A percentile compares a stretch with the other conserved stretches of the same genome.
These are phyloP conservation scores for Grallaria varia DNA, from an alignment of 2,113 vertebrate species.

Conservation along the genomic window DNA sequence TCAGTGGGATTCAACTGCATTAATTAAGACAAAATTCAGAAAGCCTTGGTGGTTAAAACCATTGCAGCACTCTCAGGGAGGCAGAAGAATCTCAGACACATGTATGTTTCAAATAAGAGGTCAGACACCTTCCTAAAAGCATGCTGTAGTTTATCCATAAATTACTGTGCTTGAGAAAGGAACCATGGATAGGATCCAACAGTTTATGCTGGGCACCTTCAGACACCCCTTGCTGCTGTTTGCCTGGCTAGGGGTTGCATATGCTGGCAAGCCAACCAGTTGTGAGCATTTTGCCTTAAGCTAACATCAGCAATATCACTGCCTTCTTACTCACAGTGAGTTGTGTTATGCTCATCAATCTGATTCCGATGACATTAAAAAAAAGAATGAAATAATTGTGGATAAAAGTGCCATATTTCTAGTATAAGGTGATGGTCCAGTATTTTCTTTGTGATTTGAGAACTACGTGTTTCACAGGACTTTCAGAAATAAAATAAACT, in stretches of 20 bases:
- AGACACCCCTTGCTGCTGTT: background rate
- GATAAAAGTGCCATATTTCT: constrained; percentile 28
- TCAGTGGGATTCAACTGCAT: background rate
- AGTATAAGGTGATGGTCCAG: constrained; percentile 13
- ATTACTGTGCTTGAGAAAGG: background rate
- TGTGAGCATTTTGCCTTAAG: constrained; percentile 24
- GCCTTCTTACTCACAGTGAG: constrained; percentile 6
- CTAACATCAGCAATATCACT: constrained; percentile 28
- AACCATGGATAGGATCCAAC: background rate
- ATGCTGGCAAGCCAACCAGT: background rate
- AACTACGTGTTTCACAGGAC: constrained; percentile 29
- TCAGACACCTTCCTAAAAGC: background rate
- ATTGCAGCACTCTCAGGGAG: background rate
- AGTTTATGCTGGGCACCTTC: background rate
- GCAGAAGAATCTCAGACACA: background rate
- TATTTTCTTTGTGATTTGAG: constrained; percentile 44
- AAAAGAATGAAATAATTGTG: constrained; percentile 31
- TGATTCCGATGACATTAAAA: background rate
- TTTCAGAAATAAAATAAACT: constrained; percentile 67
- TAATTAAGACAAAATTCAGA: background rate
- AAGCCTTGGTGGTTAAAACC: background rate
- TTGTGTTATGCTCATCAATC: constrained; percentile 30
- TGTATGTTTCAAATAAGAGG: background rate
- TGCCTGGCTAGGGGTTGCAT: background rate
- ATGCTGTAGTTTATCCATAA: background rate